phyloP scores from a whole-genome alignment of 2,113 vertebrate genomes.

The Ptyas mucosa region DNA sequence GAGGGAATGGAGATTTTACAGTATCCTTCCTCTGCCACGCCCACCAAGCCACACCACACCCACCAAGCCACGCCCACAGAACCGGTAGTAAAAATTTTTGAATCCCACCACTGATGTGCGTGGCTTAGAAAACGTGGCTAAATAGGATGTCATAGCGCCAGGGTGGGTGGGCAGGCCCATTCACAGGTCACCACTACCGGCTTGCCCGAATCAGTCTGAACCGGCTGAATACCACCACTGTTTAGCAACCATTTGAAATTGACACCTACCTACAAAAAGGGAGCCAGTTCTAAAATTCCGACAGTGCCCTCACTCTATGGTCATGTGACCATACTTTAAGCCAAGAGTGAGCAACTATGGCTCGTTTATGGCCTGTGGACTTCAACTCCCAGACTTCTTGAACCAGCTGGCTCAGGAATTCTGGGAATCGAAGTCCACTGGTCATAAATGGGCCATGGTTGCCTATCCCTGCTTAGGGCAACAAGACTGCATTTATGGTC shows the following conservation, averaged over 20 bases:
- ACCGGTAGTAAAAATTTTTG: too few relatives aligned
- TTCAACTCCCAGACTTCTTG: not conserved
- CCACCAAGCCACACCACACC: too few relatives aligned
- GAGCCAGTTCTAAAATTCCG: not conserved
- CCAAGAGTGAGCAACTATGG: not conserved
- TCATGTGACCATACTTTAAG: not conserved
- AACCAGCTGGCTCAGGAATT: not conserved
- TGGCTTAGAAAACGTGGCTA: too few relatives aligned
- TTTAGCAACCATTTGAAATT: not conserved
- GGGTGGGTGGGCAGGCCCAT: too few relatives aligned
- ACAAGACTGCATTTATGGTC: not conserved
- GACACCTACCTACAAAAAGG: not conserved
- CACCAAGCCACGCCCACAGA: too few relatives aligned
- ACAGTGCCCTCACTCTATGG: not conserved
- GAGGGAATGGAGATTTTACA: too few relatives aligned
- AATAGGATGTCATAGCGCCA: too few relatives aligned
- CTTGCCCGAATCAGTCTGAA: too few relatives aligned
- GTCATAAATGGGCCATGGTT: not conserved
- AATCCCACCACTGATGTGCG: too few relatives aligned
- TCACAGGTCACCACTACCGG: too few relatives aligned
- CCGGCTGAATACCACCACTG: too few relatives aligned
- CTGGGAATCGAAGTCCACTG: not conserved
- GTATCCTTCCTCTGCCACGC: too few relatives aligned
- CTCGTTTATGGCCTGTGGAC: not conserved
- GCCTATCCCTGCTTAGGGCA: not conserved